Evolutionary conservation across 2,888 invertebrate species (phyloP).

Genomic region (Euzophera pinguis): DNA sequence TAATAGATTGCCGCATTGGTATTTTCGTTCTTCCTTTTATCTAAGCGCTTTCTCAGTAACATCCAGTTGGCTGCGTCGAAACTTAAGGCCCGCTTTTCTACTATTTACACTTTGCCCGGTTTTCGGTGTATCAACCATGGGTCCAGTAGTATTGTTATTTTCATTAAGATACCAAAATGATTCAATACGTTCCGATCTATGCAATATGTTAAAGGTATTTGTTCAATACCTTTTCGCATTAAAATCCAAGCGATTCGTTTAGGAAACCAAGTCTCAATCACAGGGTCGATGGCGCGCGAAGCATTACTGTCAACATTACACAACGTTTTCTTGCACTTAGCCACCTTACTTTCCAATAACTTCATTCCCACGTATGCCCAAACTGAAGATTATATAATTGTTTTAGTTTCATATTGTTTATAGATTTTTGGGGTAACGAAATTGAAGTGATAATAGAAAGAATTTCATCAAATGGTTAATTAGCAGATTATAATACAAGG

Average conservation of each 20-base stretch:
- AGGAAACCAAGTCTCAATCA: not conserved
- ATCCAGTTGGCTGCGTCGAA: too few relatives aligned
- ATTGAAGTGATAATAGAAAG: not conserved
- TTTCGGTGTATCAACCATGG: too few relatives aligned
- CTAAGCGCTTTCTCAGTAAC: too few relatives aligned
- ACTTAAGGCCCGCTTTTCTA: too few relatives aligned
- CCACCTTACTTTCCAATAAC: slow-evolving; percentile 9
- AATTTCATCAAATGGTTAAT: slow-evolving; percentile 17
- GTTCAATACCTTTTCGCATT: not conserved
- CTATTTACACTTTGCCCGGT: too few relatives aligned
- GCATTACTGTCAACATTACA: slow-evolving; percentile 6
- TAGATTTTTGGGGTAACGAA: not conserved
- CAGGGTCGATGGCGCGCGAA: not conserved
- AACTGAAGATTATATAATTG: not conserved
- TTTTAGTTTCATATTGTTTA: not conserved
- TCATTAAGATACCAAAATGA: too few relatives aligned
- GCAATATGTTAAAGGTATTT: too few relatives aligned
- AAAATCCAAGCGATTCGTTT: not conserved
- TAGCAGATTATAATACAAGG: too few relatives aligned
- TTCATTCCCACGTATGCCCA: not conserved
- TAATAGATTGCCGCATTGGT: too few relatives aligned
- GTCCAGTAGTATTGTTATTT: too few relatives aligned
- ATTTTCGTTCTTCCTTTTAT: too few relatives aligned
- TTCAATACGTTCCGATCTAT: too few relatives aligned
- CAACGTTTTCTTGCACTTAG: slow-evolving; percentile 13